phyloP scores from a whole-genome alignment of 1,140 invertebrate genomes.

The Leptonema lineaticorne region DNA sequence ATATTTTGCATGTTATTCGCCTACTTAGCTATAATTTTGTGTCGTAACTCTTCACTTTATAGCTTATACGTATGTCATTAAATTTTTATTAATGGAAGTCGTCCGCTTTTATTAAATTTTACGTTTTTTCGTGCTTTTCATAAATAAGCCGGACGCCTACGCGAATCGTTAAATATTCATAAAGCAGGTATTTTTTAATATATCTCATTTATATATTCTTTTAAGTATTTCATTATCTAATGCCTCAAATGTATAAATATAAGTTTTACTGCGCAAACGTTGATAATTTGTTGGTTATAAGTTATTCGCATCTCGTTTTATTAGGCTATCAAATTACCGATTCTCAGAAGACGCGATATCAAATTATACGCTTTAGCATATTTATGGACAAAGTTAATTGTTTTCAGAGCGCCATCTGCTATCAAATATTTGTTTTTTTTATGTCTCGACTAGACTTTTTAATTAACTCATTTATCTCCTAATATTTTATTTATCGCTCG shows the following conservation, averaged over 20 bases:
- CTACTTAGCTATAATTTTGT: not conserved
- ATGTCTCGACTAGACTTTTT: slow-evolving; percentile 14
- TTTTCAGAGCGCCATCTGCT: slow-evolving; percentile 30
- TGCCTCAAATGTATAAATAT: not conserved
- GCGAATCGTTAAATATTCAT: slow-evolving; percentile 15
- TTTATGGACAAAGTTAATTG: slow-evolving; percentile 25
- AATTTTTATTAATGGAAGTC: slow-evolving; percentile 16
- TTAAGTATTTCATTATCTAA: slow-evolving; percentile 14
- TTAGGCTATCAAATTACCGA: slow-evolving; percentile 26
- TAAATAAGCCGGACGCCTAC: slow-evolving; percentile 6
- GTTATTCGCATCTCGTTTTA: slow-evolving; percentile 20
- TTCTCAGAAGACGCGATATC: slow-evolving; percentile 10
- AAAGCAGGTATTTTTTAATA: not conserved
- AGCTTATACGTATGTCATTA: not conserved
- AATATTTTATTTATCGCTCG: slow-evolving; percentile 28
- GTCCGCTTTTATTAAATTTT: slow-evolving; percentile 11
- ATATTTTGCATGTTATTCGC: not conserved
- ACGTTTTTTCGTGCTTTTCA: slow-evolving; percentile 15
- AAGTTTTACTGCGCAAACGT: not conserved
- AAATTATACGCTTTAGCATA: slow-evolving; percentile 23
- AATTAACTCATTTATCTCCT: slow-evolving; percentile 28
- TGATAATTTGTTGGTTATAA: slow-evolving; percentile 9
- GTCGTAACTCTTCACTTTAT: not conserved
- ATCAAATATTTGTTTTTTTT: slow-evolving; percentile 32
- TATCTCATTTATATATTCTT: not conserved